Percentiles rank a stretch among this genome's conserved stretches.
phyloP scores from a whole-genome alignment of 2,888 invertebrate species.

The Trilocha varians region DNA sequence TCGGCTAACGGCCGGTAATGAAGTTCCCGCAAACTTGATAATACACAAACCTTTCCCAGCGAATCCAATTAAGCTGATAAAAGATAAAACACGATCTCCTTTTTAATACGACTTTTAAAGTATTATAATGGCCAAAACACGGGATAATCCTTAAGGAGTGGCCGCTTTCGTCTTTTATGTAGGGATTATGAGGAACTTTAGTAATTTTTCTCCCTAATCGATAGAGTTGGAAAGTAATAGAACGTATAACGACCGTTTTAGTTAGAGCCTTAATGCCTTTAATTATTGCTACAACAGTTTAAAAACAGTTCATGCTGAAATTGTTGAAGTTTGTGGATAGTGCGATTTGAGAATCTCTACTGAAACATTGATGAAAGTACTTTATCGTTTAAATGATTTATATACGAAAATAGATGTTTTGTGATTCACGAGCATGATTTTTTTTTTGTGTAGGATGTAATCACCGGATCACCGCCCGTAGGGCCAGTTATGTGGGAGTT shows the following conservation, averaged over 20 bases:
- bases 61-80: conserved; percentile 42
- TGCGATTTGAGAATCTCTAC: too few species aligned
- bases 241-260: conserved; percentile 16
- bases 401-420: too few species aligned
- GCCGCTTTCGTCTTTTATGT: conserved; percentile 1
- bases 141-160: conserved; percentile 5
- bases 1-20: not conserved
- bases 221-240: conserved; percentile 23
- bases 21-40: conserved; percentile 5
- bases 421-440: too few species aligned
- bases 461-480: too few species aligned
- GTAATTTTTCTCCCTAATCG: conserved; percentile 20
- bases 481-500: too few species aligned
- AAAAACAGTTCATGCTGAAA: too few species aligned
- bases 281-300: too few species aligned
- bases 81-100: conserved; percentile 38
- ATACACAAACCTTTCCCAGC: conserved; percentile 23
- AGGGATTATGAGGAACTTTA: conserved; percentile 11
- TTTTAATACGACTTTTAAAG: conserved; percentile 22
- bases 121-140: conserved; percentile 14
- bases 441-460: too few species aligned
- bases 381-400: too few species aligned
- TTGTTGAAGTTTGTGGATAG: too few species aligned
- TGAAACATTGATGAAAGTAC: too few species aligned
- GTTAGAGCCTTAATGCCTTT: too few species aligned